These are phyloP conservation scores for Zaprionus inermis DNA, from an alignment of 1,140 invertebrate species.

Conservation along the genomic window DNA sequence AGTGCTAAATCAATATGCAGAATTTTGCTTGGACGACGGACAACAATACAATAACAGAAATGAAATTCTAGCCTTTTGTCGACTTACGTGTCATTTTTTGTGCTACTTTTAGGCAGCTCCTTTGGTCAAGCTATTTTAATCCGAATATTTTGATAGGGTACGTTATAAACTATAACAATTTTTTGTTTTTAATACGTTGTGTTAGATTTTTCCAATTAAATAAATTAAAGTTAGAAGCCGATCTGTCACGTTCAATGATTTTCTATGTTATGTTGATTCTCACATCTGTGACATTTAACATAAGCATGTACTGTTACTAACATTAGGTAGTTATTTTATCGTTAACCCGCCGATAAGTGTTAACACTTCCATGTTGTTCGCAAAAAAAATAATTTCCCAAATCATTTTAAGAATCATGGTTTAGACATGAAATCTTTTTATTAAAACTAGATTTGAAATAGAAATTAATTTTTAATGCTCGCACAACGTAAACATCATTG, in stretches of 20 bases:
- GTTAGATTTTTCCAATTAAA: slow-evolving; percentile 11
- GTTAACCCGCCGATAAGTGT: neutral
- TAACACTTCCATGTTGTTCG: neutral
- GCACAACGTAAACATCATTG: too few species aligned
- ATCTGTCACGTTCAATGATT: slow-evolving; percentile 25
- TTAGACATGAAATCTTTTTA: too few species aligned
- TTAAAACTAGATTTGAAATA: too few species aligned
- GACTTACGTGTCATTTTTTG: slow-evolving; percentile 49
- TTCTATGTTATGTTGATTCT: slow-evolving; percentile 18
- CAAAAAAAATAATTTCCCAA: neutral
- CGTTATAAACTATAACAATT: neutral
- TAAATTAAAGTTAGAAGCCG: slow-evolving; percentile 2
- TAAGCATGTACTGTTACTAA: slow-evolving; percentile 6
- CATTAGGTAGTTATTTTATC: slow-evolving; percentile 2
- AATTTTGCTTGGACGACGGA: neutral
- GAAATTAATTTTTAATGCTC: too few species aligned
- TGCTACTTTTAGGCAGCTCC: slow-evolving; percentile 39
- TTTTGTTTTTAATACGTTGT: slow-evolving; percentile 10
- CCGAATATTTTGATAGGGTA: slow-evolving; percentile 15
- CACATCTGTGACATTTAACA: slow-evolving; percentile 8
- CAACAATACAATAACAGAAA: neutral
- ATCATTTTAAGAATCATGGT: too few species aligned
- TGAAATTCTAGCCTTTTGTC: neutral
- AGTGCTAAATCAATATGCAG: neutral
- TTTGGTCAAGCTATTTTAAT: slow-evolving; percentile 15